Evolutionary conservation across 37 sponge, comb jelly and placozoan species (phyloP).

Genomic region (Lycopodina hypogea): DNA sequence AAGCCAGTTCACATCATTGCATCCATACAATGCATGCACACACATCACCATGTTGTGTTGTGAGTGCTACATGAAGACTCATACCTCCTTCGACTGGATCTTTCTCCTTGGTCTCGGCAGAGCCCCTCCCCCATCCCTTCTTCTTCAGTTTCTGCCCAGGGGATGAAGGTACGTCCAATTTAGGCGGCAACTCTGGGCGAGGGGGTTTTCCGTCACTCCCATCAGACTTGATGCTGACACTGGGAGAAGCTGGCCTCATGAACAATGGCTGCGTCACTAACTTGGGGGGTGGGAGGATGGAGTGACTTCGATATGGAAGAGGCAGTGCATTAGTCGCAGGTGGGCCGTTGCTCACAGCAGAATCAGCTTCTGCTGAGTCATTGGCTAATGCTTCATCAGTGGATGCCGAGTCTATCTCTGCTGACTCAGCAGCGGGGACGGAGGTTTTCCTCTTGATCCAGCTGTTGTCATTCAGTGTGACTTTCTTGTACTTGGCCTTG

Average conservation of each 20-base stretch:
- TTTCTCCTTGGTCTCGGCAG: too few relatives aligned
- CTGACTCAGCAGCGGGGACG: not conserved
- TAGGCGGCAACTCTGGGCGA: not conserved
- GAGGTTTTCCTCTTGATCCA: slow-evolving; percentile 36
- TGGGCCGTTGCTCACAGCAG: too few relatives aligned
- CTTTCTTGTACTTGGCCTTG: slow-evolving; percentile 9
- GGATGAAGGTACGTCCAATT: not conserved
- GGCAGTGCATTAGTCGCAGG: not conserved
- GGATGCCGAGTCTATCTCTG: not conserved
- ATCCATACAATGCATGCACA: too few relatives aligned
- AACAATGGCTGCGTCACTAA: not conserved
- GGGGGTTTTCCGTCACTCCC: not conserved
- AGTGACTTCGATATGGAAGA: slow-evolving; percentile 28
- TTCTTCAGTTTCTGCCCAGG: not conserved
- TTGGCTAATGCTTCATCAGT: too few relatives aligned
- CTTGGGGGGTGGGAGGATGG: slow-evolving; percentile 8
- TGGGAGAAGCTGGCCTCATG: not conserved
- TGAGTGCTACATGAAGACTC: too few relatives aligned
- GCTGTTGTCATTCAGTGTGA: slow-evolving; percentile 2
- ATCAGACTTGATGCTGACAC: too few relatives aligned
- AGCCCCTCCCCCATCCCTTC: not conserved
- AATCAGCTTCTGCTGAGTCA: too few relatives aligned
- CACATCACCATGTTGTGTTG: too few relatives aligned
- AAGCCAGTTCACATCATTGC: too few relatives aligned
- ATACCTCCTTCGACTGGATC: too few relatives aligned